Percentiles rank a stretch among this genome's conserved stretches.
phyloP scores from a whole-genome alignment of 2,113 vertebrate species.

The Strigops habroptila region DNA sequence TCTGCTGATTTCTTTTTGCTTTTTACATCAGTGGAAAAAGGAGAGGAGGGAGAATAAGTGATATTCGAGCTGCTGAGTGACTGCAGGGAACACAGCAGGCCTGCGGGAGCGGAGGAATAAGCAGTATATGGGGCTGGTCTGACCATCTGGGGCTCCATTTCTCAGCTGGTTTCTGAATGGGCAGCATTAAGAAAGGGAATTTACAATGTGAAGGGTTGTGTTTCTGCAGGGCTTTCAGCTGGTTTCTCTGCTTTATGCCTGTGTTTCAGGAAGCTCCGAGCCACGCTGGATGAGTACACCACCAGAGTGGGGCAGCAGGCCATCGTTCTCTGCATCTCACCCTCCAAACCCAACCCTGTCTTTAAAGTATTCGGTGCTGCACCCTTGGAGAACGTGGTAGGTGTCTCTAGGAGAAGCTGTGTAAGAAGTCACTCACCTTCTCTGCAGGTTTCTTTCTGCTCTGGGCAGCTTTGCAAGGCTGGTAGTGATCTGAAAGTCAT shows the following conservation, averaged over 20 bases:
- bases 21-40: not conserved
- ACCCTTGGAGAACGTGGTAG: constrained; percentile 96
- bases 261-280: constrained; percentile 87
- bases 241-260: not conserved
- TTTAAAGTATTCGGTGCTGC: constrained; percentile 98
- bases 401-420: not conserved
- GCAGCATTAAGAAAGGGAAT: not conserved
- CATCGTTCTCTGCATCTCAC: constrained; percentile 95
- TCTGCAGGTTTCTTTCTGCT: fast-evolving
- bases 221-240: not conserved
- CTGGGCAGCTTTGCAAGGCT: not conserved
- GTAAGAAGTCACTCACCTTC: fast-evolving
- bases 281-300: constrained; percentile 95
- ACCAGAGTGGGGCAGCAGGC: constrained; percentile 97
- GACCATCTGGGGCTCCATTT: not conserved
- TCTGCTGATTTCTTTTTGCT: not conserved
- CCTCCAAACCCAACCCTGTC: constrained; percentile 95
- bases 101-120: not conserved
- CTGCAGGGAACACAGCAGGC: not conserved
- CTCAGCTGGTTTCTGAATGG: not conserved
- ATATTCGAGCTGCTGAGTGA: not conserved
- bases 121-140: not conserved
- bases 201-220: not conserved
- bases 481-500: not conserved
- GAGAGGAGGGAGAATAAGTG: not conserved